Percentiles rank a stretch among this genome's conserved stretches.
Evolutionary conservation across 2,113 vertebrate genomes (phyloP).

Genomic region (Limnothrissa miodon): DNA sequence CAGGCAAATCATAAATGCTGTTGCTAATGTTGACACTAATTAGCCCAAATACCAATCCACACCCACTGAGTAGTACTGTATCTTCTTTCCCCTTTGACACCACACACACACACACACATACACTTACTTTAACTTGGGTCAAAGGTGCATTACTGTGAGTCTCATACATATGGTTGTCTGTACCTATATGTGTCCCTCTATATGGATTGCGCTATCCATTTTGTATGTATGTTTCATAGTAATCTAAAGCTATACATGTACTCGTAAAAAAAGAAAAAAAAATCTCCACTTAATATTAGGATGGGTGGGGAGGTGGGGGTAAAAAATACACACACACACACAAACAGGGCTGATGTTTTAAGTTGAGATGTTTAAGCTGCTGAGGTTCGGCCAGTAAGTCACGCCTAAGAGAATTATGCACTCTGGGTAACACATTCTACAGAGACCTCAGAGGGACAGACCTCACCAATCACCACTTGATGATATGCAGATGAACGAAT

Average conservation of each 20-base stretch:
- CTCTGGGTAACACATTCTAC: neutral
- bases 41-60: neutral
- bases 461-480: neutral
- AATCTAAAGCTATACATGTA: neutral
- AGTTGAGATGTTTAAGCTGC: neutral
- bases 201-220: neutral
- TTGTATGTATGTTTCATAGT: slow-evolving; percentile 8
- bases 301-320: neutral
- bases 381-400: neutral
- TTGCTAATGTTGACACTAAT: neutral
- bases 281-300: neutral
- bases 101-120: neutral
- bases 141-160: neutral
- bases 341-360: neutral
- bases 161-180: neutral
- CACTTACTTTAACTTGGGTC: neutral
- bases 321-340: neutral
- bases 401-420: neutral
- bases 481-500: neutral
- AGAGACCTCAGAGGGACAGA: neutral
- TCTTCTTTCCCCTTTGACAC: neutral
- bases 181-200: neutral
- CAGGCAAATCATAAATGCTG: neutral
- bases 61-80: neutral
- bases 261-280: neutral